These are phyloP conservation scores for Cercopithecus mona DNA, from an alignment of 2,113 vertebrate genomes.

Conservation along the genomic window DNA sequence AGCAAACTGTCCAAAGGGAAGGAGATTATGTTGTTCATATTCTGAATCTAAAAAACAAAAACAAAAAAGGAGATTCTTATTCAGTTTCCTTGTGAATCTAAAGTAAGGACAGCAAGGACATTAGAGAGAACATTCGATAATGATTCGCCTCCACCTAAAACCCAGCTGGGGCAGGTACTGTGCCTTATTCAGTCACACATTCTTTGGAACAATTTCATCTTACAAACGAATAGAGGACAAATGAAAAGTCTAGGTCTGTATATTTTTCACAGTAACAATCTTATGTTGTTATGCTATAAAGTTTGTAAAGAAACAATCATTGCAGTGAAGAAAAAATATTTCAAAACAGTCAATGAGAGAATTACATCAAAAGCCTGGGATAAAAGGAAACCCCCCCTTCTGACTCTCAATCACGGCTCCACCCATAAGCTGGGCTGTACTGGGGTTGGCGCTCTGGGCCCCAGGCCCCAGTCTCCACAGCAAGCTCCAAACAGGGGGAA, in stretches of 20 bases:
- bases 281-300: background rate
- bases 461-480: rapidly evolving
- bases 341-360: background rate
- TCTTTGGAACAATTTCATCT: background rate
- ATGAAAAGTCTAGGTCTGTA: background rate
- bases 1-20: slow-evolving; percentile 98
- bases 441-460: background rate
- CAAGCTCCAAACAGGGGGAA: background rate
- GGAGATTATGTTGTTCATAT: slow-evolving; percentile 99
- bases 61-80: background rate
- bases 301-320: background rate
- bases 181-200: background rate
- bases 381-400: background rate
- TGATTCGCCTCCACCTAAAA: background rate
- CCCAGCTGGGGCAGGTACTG: rapidly evolving
- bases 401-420: background rate
- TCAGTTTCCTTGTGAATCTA: background rate
- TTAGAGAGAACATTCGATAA: background rate
- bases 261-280: background rate
- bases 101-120: background rate
- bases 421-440: too few species aligned
- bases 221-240: background rate
- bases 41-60: slow-evolving; percentile 93
- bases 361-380: background rate
- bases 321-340: background rate